Conservation (phyloP, 2,113 vertebrate species). For the Octodon degus region DNA sequence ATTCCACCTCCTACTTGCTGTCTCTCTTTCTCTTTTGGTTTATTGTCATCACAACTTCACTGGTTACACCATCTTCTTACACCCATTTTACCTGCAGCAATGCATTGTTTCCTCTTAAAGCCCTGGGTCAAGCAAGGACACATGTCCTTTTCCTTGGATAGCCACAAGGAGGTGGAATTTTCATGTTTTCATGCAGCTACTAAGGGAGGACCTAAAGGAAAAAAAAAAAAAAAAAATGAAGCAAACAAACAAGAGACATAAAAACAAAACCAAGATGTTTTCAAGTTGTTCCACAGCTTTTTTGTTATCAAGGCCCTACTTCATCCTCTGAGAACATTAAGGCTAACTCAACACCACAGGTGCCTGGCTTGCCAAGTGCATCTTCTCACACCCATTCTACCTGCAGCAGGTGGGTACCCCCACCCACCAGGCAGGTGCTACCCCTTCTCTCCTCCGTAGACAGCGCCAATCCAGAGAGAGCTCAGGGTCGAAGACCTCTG, state of each 20-base stretch:
- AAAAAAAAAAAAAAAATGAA: slow-evolving; percentile 53
- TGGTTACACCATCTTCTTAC: neutral
- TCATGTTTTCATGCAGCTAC: neutral
- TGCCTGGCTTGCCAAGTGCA: neutral
- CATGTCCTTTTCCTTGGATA: neutral
- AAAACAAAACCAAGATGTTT: slow-evolving; percentile 28
- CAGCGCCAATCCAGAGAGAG: neutral
- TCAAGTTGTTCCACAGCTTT: neutral
- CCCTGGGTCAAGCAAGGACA: slow-evolving; percentile 30
- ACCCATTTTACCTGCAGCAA: neutral
- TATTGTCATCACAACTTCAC: neutral
- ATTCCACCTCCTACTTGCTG: neutral
- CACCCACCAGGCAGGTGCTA: neutral
- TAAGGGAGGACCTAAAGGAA: slow-evolving; percentile 37
- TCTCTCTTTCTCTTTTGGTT: slow-evolving; percentile 17
- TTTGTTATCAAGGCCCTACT: neutral
- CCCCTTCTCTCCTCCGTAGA: neutral
- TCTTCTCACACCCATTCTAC: neutral
- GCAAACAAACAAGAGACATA: neutral
- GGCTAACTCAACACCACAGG: neutral
- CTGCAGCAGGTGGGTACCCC: neutral
- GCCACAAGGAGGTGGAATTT: slow-evolving; percentile 26
- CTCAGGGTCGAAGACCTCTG: neutral
- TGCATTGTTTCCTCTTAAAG: slow-evolving; percentile 16
- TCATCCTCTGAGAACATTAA: slow-evolving; percentile 9